These are phyloP conservation scores for Avahi laniger DNA, from an alignment of 2,797 vertebrate genomes.

Conservation along the genomic window DNA sequence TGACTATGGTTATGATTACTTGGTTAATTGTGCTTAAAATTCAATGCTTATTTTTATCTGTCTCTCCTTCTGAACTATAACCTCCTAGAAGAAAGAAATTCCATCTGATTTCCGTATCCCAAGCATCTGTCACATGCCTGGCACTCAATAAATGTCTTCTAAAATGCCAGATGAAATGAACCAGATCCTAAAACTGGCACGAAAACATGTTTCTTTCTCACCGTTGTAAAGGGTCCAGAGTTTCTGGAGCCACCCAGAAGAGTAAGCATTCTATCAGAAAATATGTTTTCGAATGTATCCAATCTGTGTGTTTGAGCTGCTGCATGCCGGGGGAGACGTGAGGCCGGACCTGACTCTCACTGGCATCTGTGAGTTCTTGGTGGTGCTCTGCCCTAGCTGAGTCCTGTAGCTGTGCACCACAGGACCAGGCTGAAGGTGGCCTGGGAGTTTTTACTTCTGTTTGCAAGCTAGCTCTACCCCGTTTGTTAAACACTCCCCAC, in stretches of 20 bases:
- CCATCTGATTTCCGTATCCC: not conserved
- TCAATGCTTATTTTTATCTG: not conserved
- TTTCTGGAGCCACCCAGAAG: not conserved
- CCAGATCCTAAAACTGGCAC: not conserved
- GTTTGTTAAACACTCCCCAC: not conserved
- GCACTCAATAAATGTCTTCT: not conserved
- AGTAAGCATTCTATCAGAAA: not conserved
- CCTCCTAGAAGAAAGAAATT: not conserved
- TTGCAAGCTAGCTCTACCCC: not conserved
- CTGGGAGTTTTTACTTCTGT: not conserved
- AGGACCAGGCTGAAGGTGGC: not conserved
- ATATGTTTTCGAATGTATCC: not conserved
- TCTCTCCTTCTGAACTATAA: not conserved
- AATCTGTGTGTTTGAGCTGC: not conserved
- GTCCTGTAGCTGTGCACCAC: not conserved
- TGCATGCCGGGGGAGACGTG: accelerated
- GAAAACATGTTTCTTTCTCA: not conserved
- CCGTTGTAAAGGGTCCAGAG: not conserved
- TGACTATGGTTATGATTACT: too few species aligned
- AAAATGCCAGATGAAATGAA: not conserved
- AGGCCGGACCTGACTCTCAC: not conserved
- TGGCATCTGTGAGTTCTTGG: not conserved
- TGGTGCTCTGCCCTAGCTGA: not conserved
- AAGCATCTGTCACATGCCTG: accelerated
- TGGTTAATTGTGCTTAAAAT: not conserved